Evolutionary conservation across 2,113 vertebrate species (phyloP).

Genomic region (Syrmaticus mikado): DNA sequence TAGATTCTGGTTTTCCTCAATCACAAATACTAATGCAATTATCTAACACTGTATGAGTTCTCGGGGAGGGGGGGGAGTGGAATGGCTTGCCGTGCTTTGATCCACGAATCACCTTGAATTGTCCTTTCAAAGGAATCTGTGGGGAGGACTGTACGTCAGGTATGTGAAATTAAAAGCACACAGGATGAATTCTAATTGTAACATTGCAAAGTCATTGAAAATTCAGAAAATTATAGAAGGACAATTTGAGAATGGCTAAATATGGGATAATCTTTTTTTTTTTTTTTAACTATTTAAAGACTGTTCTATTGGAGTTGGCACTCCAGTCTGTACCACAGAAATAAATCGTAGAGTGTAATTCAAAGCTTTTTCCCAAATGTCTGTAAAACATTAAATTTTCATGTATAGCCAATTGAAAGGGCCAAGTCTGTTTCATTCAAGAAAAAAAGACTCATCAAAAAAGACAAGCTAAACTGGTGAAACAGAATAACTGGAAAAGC

Average conservation of each 20-base stretch:
- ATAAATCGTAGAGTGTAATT: fast-evolving
- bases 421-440: neutral
- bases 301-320: neutral
- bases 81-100: neutral
- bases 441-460: neutral
- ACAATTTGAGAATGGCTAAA: neutral
- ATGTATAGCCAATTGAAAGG: neutral
- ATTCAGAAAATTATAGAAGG: neutral
- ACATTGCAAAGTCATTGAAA: neutral
- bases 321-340: neutral
- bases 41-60: neutral
- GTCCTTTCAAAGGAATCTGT: neutral
- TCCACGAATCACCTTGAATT: neutral
- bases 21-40: neutral
- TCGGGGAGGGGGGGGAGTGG: neutral
- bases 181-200: neutral
- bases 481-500: neutral
- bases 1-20: neutral
- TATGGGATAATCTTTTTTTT: neutral
- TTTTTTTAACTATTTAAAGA: neutral
- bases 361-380: neutral
- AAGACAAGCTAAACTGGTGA: neutral
- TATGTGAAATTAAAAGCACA: neutral
- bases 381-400: neutral
- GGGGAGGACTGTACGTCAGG: neutral